phyloP scores from a whole-genome alignment of 2,797 vertebrate species.

The Coendou prehensilis region DNA sequence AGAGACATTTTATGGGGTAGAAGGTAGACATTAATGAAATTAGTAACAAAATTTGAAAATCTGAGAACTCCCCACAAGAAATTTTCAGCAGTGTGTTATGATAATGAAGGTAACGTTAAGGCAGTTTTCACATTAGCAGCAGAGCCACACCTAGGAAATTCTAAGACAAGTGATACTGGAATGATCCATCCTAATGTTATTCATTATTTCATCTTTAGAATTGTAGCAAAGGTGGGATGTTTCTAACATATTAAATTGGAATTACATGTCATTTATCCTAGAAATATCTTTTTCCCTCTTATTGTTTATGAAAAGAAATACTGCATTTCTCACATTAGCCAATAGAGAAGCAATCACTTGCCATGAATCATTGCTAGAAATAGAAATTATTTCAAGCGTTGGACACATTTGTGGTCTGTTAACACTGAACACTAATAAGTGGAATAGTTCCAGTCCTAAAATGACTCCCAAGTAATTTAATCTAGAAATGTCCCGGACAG shows the following conservation, averaged over 20 bases:
- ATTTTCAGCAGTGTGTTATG: not conserved
- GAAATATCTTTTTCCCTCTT: conserved; percentile 70
- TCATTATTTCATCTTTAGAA: conserved; percentile 66
- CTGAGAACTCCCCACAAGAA: conserved; percentile 15
- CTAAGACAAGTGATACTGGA: conserved; percentile 5
- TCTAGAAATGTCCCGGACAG: conserved; percentile 60
- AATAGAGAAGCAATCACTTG: conserved; percentile 68
- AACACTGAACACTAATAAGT: conserved; percentile 72
- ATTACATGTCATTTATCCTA: conserved; percentile 64
- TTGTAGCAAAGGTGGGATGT: conserved; percentile 19
- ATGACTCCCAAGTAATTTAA: conserved; percentile 59
- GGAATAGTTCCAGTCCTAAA: conserved; percentile 60
- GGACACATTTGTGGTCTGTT: conserved; percentile 55
- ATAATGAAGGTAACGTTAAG: conserved; percentile 1
- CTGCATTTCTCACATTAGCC: conserved; percentile 63
- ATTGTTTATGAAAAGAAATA: conserved; percentile 69
- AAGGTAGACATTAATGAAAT: conserved; percentile 5
- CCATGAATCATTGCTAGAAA: conserved; percentile 73
- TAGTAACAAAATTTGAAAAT: conserved; percentile 32
- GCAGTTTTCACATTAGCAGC: not conserved
- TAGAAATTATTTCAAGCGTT: conserved; percentile 71
- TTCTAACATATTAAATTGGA: conserved; percentile 49
- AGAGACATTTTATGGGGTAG: not conserved
- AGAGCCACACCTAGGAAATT: conserved; percentile 12
- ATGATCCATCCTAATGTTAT: conserved; percentile 29